phyloP scores from a whole-genome alignment of 2,113 vertebrate species.

The Melierax canorus region DNA sequence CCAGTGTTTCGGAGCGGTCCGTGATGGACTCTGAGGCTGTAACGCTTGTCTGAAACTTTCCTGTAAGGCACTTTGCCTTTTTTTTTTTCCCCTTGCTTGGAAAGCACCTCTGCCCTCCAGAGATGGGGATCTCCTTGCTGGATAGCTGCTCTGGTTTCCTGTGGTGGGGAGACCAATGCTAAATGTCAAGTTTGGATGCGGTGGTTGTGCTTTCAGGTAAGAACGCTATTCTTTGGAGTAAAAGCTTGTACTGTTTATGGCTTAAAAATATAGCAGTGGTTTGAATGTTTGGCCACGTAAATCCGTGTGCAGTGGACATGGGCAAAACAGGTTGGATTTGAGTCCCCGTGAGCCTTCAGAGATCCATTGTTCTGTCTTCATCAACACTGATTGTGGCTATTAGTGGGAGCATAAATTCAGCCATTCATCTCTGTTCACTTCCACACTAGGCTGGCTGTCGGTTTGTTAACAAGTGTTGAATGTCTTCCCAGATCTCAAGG shows the following conservation, averaged over 20 bases:
- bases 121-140: not conserved
- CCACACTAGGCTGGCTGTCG: not conserved
- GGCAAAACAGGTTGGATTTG: not conserved
- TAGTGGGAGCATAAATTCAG: not conserved
- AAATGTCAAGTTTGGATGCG: not conserved
- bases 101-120: not conserved
- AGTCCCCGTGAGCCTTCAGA: not conserved
- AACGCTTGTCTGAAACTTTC: not conserved
- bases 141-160: not conserved
- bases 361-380: not conserved
- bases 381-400: not conserved
- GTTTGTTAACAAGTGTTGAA: rapidly evolving
- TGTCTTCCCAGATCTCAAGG: not conserved
- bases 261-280: not conserved
- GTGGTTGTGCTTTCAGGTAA: not conserved
- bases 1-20: not conserved
- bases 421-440: rapidly evolving
- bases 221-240: rapidly evolving
- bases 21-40: not conserved
- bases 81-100: not conserved
- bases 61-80: not conserved
- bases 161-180: not conserved
- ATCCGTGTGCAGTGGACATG: rapidly evolving
- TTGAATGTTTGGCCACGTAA: not conserved
- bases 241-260: rapidly evolving